These are phyloP conservation scores for Lissonota sp. DNA, from an alignment of 2,888 invertebrate genomes.

Conservation along the genomic window DNA sequence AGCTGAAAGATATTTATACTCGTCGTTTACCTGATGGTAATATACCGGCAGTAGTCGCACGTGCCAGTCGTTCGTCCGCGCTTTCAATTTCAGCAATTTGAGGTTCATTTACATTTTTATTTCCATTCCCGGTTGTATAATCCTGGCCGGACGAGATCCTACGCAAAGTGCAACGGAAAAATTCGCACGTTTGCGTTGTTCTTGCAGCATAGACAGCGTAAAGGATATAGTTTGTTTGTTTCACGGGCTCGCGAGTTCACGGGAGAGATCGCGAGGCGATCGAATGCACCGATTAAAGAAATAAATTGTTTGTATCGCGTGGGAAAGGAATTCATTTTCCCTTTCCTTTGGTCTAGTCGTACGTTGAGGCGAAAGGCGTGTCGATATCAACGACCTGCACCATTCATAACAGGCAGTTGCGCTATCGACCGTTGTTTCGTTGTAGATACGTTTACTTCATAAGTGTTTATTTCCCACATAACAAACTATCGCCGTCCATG, in stretches of 20 bases:
- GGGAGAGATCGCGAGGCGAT: constrained; percentile 9
- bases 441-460: constrained; percentile 1
- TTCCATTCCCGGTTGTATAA: background rate
- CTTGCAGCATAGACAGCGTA: background rate
- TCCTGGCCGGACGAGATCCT: background rate
- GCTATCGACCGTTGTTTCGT: constrained; percentile 1
- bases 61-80: constrained; percentile 1
- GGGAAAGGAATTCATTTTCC: constrained; percentile 51
- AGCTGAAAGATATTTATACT: background rate
- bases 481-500: no score
- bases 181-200: constrained; percentile 1
- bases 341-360: constrained; percentile 4
- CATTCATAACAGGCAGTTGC: constrained; percentile 27
- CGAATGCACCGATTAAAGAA: constrained; percentile 19
- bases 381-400: constrained; percentile 21
- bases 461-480: background rate
- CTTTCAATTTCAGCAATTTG: no score
- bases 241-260: constrained; percentile 2
- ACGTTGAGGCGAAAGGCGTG: constrained; percentile 33
- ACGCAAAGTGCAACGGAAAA: background rate
- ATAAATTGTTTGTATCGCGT: constrained; percentile 34
- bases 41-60: background rate
- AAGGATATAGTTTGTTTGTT: background rate
- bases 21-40: background rate
- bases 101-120: no score